Evolutionary conservation across 2,797 vertebrate genomes (phyloP).

Genomic region (Harpagifer antarcticus): DNA sequence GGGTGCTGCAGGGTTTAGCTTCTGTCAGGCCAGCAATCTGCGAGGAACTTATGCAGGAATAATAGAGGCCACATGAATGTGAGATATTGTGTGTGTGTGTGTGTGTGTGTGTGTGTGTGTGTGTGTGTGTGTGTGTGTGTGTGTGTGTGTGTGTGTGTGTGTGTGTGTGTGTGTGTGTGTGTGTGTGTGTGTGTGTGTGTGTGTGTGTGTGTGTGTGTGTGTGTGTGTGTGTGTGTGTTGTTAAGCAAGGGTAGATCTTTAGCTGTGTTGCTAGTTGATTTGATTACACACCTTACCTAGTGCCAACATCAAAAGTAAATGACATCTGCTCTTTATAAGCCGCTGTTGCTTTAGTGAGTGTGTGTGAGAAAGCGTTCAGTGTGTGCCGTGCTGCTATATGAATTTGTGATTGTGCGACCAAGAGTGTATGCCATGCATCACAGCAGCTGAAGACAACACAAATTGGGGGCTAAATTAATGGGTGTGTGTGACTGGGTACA

Average conservation of each 20-base stretch:
- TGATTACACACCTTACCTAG: conserved; percentile 34
- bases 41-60: conserved; percentile 61
- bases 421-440: conserved; percentile 64
- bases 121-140: background rate
- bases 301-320: conserved; percentile 42
- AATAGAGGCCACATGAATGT: conserved; percentile 54
- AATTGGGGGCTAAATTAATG: conserved; percentile 82
- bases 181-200: conserved; percentile 9
- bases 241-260: conserved; percentile 3
- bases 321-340: conserved; percentile 26
- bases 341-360: conserved; percentile 15
- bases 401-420: conserved; percentile 39
- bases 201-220: no score
- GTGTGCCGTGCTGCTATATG: conserved; percentile 11
- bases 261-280: conserved; percentile 21
- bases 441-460: conserved; percentile 70
- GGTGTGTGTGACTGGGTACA: conserved; percentile 24
- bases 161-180: background rate
- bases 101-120: background rate
- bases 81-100: background rate
- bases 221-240: background rate
- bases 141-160: background rate
- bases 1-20: conserved; percentile 72
- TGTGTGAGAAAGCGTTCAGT: conserved; percentile 19
- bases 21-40: conserved; percentile 65